Evolutionary conservation across 2,888 invertebrate genomes (phyloP).

Genomic region (Steinernema carpocapsae): DNA sequence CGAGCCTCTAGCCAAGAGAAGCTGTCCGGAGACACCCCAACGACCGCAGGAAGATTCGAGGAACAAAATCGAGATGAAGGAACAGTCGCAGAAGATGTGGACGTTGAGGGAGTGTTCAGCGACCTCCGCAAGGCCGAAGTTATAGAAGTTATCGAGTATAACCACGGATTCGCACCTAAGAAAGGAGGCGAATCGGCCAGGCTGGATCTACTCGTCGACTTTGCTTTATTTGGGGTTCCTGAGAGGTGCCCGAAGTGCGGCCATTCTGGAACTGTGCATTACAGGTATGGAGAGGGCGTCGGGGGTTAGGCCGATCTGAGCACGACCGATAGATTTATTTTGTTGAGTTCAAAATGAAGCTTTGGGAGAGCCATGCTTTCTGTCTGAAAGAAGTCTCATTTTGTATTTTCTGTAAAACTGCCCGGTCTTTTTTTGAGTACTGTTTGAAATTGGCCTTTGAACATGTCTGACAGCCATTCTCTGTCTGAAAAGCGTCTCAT

Average conservation of each 20-base stretch:
- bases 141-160: neutral
- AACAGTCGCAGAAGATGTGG: neutral
- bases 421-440: too few species aligned
- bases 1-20: neutral
- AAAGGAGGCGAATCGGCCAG: constrained; percentile 11
- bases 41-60: neutral
- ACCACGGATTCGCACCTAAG: neutral
- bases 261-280: neutral
- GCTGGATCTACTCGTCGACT: neutral
- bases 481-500: too few species aligned
- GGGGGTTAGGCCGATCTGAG: too few species aligned
- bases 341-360: neutral
- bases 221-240: constrained; percentile 79
- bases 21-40: too few species aligned
- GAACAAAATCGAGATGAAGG: neutral
- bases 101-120: neutral
- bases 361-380: neutral
- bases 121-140: neutral
- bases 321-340: neutral
- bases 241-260: constrained; percentile 80
- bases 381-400: neutral
- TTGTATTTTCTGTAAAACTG: too few species aligned
- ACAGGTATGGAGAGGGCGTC: neutral
- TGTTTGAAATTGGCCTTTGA: too few species aligned
- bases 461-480: too few species aligned